A percentile compares a stretch with the other conserved stretches of the same genome.
Evolutionary conservation across 1,140 invertebrate species (phyloP).

Genomic region (Melitaea cinxia): DNA sequence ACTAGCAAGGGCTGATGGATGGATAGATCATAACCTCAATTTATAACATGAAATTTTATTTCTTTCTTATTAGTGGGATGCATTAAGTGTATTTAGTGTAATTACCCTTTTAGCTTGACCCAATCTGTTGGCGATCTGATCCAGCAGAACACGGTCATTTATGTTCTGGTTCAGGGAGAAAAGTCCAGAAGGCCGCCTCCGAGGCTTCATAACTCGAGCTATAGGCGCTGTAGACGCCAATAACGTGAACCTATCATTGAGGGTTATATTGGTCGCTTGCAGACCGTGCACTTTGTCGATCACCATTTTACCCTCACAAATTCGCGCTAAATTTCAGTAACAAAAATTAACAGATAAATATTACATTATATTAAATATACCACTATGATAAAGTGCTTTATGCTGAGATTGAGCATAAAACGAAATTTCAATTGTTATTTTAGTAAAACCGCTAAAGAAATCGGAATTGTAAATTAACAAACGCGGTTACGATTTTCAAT

Average conservation of each 20-base stretch:
- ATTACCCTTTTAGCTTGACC: conserved; percentile 54
- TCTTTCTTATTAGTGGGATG: not conserved
- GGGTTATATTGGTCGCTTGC: conserved; percentile 55
- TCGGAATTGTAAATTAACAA: conserved; percentile 4
- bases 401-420: not conserved
- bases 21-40: not conserved
- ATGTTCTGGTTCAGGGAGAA: conserved; percentile 32
- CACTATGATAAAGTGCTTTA: not conserved
- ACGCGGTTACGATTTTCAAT: conserved; percentile 16
- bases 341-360: not conserved
- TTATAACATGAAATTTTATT: not conserved
- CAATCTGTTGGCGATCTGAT: conserved; percentile 52
- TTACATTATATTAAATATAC: not conserved
- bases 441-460: conserved; percentile 5
- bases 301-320: conserved; percentile 50
- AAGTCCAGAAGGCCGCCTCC: conserved; percentile 27
- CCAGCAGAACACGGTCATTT: conserved; percentile 45
- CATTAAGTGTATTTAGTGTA: not conserved
- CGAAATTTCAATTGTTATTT: not conserved
- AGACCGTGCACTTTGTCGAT: conserved; percentile 67
- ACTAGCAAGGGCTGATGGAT: no score
- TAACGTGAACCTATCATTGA: conserved; percentile 64
- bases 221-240: conserved; percentile 41
- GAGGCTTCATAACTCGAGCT: conserved; percentile 33
- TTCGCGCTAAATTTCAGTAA: not conserved